Evolutionary conservation across 2,113 vertebrate species (phyloP).

Genomic region (Lepus americanus): DNA sequence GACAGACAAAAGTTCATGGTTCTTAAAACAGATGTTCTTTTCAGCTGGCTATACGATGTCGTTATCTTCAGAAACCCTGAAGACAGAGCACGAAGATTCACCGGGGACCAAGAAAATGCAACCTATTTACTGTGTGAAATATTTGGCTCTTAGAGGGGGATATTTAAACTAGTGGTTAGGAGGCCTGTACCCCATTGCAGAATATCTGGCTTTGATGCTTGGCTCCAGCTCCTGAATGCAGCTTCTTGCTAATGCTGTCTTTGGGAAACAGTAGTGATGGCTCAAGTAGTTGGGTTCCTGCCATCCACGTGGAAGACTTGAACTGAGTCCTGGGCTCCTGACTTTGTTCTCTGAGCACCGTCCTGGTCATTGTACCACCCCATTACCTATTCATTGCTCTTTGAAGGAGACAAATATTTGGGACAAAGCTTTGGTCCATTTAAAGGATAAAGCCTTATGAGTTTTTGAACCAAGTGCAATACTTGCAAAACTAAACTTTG

Average conservation of each 20-base stretch:
- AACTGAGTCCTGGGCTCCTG: too few relatives aligned
- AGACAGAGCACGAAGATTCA: constrained; percentile 82
- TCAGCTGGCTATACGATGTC: constrained; percentile 83
- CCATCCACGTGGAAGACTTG: too few relatives aligned
- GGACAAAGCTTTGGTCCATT: background rate
- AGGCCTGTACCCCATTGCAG: too few relatives aligned
- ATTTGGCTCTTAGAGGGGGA: background rate
- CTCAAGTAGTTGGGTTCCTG: too few relatives aligned
- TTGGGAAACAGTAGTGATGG: too few relatives aligned
- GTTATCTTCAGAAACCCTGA: constrained; percentile 85
- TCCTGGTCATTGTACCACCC: background rate
- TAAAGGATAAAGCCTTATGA: background rate
- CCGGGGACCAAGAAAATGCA: constrained; percentile 65
- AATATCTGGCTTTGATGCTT: too few relatives aligned
- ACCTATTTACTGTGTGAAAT: constrained; percentile 50
- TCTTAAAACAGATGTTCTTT: constrained; percentile 88
- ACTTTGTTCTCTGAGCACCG: too few relatives aligned
- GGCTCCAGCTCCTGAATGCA: too few relatives aligned
- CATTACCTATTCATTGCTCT: background rate
- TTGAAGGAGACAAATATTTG: constrained; percentile 53
- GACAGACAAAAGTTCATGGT: constrained; percentile 86
- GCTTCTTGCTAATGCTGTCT: too few relatives aligned
- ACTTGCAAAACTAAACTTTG: constrained; percentile 10
- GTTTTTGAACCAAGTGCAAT: constrained; percentile 46
- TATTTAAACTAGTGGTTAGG: too few relatives aligned